Evolutionary conservation across 2,797 vertebrate genomes (phyloP).

Genomic region (Danio tinwini): DNA sequence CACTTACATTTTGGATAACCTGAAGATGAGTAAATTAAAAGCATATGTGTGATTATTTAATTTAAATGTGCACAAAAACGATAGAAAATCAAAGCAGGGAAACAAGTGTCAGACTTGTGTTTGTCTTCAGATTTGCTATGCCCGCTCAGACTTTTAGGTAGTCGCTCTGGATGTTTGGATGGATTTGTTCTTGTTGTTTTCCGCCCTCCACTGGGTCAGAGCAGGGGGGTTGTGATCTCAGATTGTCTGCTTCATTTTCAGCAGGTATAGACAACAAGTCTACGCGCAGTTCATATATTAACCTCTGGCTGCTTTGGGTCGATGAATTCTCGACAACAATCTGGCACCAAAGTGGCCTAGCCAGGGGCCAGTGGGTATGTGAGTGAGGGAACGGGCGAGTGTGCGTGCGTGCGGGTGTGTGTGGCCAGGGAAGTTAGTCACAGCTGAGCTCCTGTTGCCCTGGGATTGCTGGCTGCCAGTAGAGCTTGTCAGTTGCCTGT

Average conservation of each 20-base stretch:
- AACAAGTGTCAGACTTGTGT: background rate
- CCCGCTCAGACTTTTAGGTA: background rate
- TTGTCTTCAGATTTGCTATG: background rate
- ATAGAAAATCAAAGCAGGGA: background rate
- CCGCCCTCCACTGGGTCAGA: slow-evolving; percentile 31
- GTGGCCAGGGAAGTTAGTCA: slow-evolving; percentile 54
- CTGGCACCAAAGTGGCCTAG: slow-evolving; percentile 10
- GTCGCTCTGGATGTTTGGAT: slow-evolving; percentile 47
- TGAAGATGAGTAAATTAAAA: too few relatives aligned
- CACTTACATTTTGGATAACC: too few relatives aligned
- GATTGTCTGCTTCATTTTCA: slow-evolving; percentile 55
- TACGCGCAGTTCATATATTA: slow-evolving; percentile 56
- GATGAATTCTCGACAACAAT: slow-evolving; percentile 57
- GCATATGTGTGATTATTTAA: background rate
- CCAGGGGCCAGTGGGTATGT: slow-evolving; percentile 43
- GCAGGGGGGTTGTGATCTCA: slow-evolving; percentile 36
- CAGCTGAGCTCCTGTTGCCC: slow-evolving; percentile 73
- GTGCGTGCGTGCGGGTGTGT: background rate
- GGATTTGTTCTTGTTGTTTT: slow-evolving; percentile 58
- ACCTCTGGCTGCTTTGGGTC: slow-evolving; percentile 52
- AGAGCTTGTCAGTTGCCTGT: slow-evolving; percentile 73
- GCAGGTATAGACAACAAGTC: slow-evolving; percentile 45
- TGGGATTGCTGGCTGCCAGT: slow-evolving; percentile 77
- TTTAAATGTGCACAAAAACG: background rate
- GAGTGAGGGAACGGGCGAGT: background rate